Evolutionary conservation across 2,797 vertebrate genomes (phyloP).

Genomic region (Microcaecilia unicolor): DNA sequence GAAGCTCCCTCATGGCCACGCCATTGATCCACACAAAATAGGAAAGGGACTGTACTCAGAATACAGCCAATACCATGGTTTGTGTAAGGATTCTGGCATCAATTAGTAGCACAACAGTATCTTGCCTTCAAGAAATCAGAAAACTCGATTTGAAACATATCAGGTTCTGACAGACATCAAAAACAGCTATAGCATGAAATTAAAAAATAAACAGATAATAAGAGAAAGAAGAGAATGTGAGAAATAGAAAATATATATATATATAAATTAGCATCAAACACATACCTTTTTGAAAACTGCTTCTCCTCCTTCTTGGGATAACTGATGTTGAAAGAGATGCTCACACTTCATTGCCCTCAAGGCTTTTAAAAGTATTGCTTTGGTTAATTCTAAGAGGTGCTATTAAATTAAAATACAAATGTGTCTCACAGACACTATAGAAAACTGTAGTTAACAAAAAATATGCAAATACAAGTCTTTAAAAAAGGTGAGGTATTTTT

Average conservation of each 20-base stretch:
- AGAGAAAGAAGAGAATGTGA: neutral
- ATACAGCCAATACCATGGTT: too few species aligned
- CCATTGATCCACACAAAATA: too few species aligned
- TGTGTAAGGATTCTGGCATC: too few species aligned
- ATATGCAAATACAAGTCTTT: slow-evolving; percentile 19
- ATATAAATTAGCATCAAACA: too few species aligned
- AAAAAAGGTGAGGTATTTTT: slow-evolving; percentile 41
- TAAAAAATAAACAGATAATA: neutral
- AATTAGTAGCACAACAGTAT: too few species aligned
- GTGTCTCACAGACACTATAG: slow-evolving; percentile 50
- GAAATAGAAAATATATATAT: slow-evolving; percentile 13
- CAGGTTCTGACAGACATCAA: too few species aligned
- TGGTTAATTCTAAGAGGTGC: slow-evolving; percentile 62
- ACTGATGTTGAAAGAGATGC: slow-evolving; percentile 32
- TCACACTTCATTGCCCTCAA: slow-evolving; percentile 52
- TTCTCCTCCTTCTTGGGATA: slow-evolving; percentile 38
- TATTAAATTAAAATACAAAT: slow-evolving; percentile 50
- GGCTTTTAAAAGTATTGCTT: slow-evolving; percentile 58
- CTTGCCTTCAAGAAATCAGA: too few species aligned
- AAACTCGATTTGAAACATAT: too few species aligned
- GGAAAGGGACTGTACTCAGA: too few species aligned
- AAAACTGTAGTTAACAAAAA: slow-evolving; percentile 32
- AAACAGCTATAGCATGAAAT: too few species aligned
- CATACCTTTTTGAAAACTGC: slow-evolving; percentile 56
- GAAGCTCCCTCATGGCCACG: too few species aligned